Evolutionary conservation across 2,797 vertebrate species (phyloP).

Genomic region (Danio tinwini): DNA sequence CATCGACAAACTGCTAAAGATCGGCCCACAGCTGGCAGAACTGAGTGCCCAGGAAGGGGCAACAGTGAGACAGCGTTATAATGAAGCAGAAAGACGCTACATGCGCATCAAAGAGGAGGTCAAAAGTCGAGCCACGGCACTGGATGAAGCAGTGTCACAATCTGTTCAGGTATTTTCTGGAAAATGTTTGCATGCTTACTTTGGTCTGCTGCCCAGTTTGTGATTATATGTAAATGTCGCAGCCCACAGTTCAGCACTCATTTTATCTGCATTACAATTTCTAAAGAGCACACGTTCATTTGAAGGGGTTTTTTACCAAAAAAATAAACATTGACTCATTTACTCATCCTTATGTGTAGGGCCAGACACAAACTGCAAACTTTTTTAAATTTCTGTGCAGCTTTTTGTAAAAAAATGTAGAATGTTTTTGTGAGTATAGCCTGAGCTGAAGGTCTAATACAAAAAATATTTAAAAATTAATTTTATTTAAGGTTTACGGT

Average conservation of each 20-base stretch:
- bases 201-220: slow-evolving; percentile 9
- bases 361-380: too few relatives aligned
- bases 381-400: too few relatives aligned
- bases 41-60: slow-evolving; percentile 90
- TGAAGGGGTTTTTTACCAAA: too few relatives aligned
- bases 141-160: slow-evolving; percentile 94
- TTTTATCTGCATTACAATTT: not conserved
- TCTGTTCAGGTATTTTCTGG: slow-evolving; percentile 87
- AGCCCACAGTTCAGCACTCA: not conserved
- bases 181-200: slow-evolving; percentile 2
- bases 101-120: slow-evolving; percentile 93
- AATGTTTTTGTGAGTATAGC: too few relatives aligned
- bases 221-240: slow-evolving; percentile 7
- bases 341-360: too few relatives aligned
- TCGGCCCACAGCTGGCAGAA: slow-evolving; percentile 92
- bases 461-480: too few relatives aligned
- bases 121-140: slow-evolving; percentile 84
- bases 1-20: slow-evolving; percentile 98
- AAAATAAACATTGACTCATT: too few relatives aligned
- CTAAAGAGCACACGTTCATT: not conserved
- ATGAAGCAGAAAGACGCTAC: slow-evolving; percentile 83
- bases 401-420: too few relatives aligned
- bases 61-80: slow-evolving; percentile 85
- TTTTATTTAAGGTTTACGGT: too few relatives aligned
- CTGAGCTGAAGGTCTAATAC: too few relatives aligned